Percentiles rank a stretch among this genome's conserved stretches.
Conservation (phyloP, 2,797 vertebrate species). For the Cygnus olor region DNA sequence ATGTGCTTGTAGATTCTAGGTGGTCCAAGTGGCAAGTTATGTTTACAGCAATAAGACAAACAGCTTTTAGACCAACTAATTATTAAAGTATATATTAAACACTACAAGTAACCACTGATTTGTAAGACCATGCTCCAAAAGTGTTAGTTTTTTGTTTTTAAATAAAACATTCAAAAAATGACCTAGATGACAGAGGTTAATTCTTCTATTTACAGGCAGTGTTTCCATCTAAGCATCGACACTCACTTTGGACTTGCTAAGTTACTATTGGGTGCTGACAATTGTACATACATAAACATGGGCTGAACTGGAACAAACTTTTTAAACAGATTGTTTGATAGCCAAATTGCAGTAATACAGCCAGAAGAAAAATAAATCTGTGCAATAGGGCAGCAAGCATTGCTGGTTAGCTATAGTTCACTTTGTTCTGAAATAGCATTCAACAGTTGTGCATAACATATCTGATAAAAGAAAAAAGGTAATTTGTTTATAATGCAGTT, state of each 20-base stretch:
- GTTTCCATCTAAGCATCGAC: background rate
- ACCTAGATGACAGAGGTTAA: background rate
- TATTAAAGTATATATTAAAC: background rate
- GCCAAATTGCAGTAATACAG: background rate
- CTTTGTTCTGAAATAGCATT: background rate
- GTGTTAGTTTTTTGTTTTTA: background rate
- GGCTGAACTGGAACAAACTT: background rate
- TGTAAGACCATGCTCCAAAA: background rate
- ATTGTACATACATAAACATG: background rate
- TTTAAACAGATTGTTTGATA: background rate
- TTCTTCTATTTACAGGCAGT: background rate
- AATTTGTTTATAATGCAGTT: background rate
- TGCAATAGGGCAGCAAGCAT: background rate
- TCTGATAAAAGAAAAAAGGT: background rate
- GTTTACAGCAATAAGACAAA: background rate
- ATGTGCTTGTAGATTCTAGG: background rate
- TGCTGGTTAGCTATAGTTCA: fast-evolving
- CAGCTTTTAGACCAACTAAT: background rate
- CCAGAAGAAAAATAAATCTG: background rate
- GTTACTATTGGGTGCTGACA: background rate
- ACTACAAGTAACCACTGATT: background rate
- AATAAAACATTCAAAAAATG: background rate
- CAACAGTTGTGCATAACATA: background rate
- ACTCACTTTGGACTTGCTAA: background rate
- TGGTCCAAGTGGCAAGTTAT: background rate